A percentile compares a stretch with the other conserved stretches of the same genome.
These are phyloP conservation scores for Megaptera novaeangliae DNA, from an alignment of 2,113 vertebrate genomes.

Conservation along the genomic window DNA sequence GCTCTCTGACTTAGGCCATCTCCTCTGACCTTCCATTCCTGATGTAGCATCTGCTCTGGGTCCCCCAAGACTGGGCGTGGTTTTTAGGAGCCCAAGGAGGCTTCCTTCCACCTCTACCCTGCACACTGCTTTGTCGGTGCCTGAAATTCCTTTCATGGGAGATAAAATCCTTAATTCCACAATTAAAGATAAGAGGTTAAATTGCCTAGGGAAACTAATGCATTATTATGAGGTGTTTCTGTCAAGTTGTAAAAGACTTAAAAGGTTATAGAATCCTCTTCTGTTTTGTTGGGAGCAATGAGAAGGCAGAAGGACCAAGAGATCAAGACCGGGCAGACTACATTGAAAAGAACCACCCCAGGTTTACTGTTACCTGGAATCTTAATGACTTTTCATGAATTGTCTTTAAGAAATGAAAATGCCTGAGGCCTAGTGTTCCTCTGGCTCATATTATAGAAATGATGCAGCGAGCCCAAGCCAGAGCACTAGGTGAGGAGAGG, in stretches of 20 bases:
- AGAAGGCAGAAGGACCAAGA: neutral
- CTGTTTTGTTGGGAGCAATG: neutral
- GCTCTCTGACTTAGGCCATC: fast-evolving
- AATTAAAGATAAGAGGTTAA: conserved; percentile 47
- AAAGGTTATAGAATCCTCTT: neutral
- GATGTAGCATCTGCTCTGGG: neutral
- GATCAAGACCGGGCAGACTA: fast-evolving
- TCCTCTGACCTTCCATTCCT: neutral
- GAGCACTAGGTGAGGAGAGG: neutral
- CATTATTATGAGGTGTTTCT: conserved; percentile 34
- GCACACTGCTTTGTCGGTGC: neutral
- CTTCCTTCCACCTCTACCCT: neutral
- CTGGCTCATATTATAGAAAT: neutral
- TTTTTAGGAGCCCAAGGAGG: neutral
- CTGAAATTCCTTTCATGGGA: conserved; percentile 14
- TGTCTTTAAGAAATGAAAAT: neutral
- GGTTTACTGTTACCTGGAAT: neutral
- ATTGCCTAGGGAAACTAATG: neutral
- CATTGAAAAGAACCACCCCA: neutral
- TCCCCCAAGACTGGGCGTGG: fast-evolving
- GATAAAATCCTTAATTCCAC: conserved; percentile 53
- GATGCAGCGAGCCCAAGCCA: neutral
- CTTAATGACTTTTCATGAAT: neutral
- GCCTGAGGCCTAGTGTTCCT: neutral
- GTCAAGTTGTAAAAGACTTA: neutral